Evolutionary conservation across 1,140 invertebrate genomes (phyloP).

Genomic region (Orius insidiosus): DNA sequence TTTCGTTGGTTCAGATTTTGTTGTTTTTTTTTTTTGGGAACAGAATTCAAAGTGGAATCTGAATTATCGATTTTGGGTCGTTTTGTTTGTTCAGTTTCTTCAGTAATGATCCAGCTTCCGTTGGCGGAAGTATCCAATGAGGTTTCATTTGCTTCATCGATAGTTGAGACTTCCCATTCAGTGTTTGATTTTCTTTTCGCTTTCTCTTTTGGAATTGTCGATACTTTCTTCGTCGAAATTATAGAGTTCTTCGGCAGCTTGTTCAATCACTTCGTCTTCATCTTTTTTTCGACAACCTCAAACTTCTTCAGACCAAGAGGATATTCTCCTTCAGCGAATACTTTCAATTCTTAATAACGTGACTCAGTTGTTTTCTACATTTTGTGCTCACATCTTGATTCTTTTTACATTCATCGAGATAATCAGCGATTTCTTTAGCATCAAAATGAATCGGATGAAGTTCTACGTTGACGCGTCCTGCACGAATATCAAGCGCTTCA

Average conservation of each 20-base stretch:
- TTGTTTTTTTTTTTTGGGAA: too few relatives aligned
- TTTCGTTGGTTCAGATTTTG: too few relatives aligned
- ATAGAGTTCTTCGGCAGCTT: slow-evolving; percentile 9
- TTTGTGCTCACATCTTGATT: slow-evolving; percentile 21
- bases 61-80: too few relatives aligned
- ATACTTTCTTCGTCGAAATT: slow-evolving; percentile 6
- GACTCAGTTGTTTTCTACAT: slow-evolving; percentile 30
- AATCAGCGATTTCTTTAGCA: slow-evolving; percentile 28
- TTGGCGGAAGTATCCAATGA: too few relatives aligned
- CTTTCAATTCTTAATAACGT: slow-evolving; percentile 26
- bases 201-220: background rate
- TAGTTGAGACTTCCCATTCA: background rate
- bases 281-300: slow-evolving; percentile 10
- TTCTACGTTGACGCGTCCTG: slow-evolving; percentile 53
- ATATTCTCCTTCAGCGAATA: slow-evolving; percentile 37
- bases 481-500: slow-evolving; percentile 49
- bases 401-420: slow-evolving; percentile 25
- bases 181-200: background rate
- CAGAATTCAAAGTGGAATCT: too few relatives aligned
- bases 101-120: too few relatives aligned
- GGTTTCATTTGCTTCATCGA: too few relatives aligned
- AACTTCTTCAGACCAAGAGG: slow-evolving; percentile 37
- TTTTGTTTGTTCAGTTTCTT: too few relatives aligned
- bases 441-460: slow-evolving; percentile 50
- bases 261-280: slow-evolving; percentile 10